Evolutionary conservation across 2,888 invertebrate species (phyloP).

Genomic region (Gasteruption jaculator): DNA sequence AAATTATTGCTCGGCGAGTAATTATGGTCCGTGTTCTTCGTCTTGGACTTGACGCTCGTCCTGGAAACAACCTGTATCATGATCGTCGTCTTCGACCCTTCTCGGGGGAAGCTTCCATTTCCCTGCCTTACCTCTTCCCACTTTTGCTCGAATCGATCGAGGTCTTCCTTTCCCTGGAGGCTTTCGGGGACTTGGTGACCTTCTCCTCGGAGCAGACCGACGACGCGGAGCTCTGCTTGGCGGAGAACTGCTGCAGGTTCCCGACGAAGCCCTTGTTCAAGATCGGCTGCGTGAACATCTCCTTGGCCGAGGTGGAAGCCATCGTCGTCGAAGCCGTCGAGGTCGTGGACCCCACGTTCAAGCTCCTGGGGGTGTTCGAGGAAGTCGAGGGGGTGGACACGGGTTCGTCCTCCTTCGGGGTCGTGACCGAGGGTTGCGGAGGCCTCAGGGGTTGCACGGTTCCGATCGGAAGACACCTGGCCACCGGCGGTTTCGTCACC

Average conservation of each 20-base stretch:
- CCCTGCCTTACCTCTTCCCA: slow-evolving; percentile 34
- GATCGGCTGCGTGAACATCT: too few relatives aligned
- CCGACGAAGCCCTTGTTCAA: slow-evolving; percentile 1
- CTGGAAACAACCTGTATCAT: not conserved
- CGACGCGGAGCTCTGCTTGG: not conserved
- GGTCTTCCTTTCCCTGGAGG: slow-evolving; percentile 33
- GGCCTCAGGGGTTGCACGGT: slow-evolving; percentile 57
- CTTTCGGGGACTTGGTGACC: slow-evolving; percentile 31
- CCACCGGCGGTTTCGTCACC: slow-evolving; percentile 58
- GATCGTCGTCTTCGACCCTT: slow-evolving; percentile 1
- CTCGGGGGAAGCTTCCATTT: too few relatives aligned
- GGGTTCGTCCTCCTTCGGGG: slow-evolving; percentile 24
- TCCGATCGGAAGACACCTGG: slow-evolving; percentile 55
- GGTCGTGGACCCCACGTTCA: too few relatives aligned
- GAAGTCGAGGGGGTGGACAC: slow-evolving; percentile 33
- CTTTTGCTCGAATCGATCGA: slow-evolving; percentile 34
- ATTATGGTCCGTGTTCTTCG: slow-evolving; percentile 25
- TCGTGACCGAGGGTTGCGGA: slow-evolving; percentile 30
- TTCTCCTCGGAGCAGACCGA: too few relatives aligned
- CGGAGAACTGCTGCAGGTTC: too few relatives aligned
- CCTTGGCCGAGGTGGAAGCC: too few relatives aligned
- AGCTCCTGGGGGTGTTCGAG: too few relatives aligned
- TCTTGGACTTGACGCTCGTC: too few relatives aligned
- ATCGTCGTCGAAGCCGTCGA: too few relatives aligned
- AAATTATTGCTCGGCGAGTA: slow-evolving; percentile 33